These are phyloP conservation scores for Drosophila sechellia DNA, from an alignment of 1,140 invertebrate genomes.

Conservation along the genomic window DNA sequence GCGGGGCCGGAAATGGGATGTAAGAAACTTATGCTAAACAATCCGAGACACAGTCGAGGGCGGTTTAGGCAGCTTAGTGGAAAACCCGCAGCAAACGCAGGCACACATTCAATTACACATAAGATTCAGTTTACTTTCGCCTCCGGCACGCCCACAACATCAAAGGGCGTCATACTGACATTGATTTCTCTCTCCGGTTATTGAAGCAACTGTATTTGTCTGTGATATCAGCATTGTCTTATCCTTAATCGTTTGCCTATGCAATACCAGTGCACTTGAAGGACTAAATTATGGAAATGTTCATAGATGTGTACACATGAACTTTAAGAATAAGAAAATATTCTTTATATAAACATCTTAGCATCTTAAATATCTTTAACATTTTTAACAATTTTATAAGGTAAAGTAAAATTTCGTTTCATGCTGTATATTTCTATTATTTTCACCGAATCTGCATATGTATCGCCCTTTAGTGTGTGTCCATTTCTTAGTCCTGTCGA, in stretches of 20 bases:
- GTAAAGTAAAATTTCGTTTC: too few species aligned
- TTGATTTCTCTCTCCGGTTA: conserved; percentile 26
- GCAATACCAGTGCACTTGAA: conserved; percentile 52
- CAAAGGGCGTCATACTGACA: conserved; percentile 53
- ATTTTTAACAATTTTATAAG: too few species aligned
- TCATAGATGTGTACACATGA: conserved; percentile 11
- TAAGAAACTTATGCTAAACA: conserved; percentile 48
- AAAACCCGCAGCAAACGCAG: conserved; percentile 8
- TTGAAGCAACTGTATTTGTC: conserved; percentile 4
- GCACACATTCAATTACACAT: conserved; percentile 67
- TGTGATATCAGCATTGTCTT: conserved; percentile 18
- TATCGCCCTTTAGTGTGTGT: conserved; percentile 16
- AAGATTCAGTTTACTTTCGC: conserved; percentile 46
- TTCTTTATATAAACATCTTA: too few species aligned
- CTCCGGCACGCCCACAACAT: conserved; percentile 53
- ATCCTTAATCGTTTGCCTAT: conserved; percentile 49
- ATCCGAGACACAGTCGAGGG: conserved; percentile 23
- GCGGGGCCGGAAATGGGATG: conserved; percentile 7
- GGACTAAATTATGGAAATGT: conserved; percentile 38
- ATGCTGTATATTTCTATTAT: conserved; percentile 1
- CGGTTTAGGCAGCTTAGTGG: conserved; percentile 43
- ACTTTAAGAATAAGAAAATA: too few species aligned
- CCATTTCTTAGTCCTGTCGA: conserved; percentile 15
- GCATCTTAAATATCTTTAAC: too few species aligned
- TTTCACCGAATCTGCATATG: conserved; percentile 19